These are phyloP conservation scores for Epinephelus lanceolatus DNA, from an alignment of 2,113 vertebrate genomes.

Conservation along the genomic window DNA sequence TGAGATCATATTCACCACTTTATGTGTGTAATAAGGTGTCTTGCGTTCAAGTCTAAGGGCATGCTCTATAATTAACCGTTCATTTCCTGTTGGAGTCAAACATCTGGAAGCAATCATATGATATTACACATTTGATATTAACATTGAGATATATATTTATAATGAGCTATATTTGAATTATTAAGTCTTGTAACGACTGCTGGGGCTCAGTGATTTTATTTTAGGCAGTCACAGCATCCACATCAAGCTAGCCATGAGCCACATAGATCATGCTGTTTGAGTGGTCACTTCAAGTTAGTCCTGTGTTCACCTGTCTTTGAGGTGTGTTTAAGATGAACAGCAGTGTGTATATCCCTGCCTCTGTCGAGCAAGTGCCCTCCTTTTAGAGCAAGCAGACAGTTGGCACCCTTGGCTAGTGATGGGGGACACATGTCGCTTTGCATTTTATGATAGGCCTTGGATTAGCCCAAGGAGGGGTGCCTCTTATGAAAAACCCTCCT, in stretches of 20 bases:
- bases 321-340: slow-evolving; percentile 29
- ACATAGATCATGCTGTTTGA: slow-evolving; percentile 13
- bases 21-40: background rate
- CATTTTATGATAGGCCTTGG: slow-evolving; percentile 61
- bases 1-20: slow-evolving; percentile 2
- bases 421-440: slow-evolving; percentile 65
- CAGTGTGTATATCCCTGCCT: slow-evolving; percentile 28
- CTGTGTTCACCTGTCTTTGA: slow-evolving; percentile 44
- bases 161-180: background rate
- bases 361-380: slow-evolving; percentile 36
- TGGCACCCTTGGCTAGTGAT: slow-evolving; percentile 61
- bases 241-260: background rate
- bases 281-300: slow-evolving; percentile 17
- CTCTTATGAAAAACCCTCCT: slow-evolving; percentile 51
- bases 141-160: background rate
- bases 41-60: background rate
- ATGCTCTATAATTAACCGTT: background rate
- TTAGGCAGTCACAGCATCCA: background rate
- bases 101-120: background rate
- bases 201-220: background rate
- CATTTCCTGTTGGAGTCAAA: slow-evolving; percentile 10
- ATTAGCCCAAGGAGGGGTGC: slow-evolving; percentile 47
- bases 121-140: slow-evolving; percentile 2
- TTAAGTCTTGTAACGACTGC: background rate
- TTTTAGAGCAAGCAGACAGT: slow-evolving; percentile 52